These are phyloP conservation scores for Cephus cinctus DNA, from an alignment of 1,140 invertebrate genomes.

Conservation along the genomic window DNA sequence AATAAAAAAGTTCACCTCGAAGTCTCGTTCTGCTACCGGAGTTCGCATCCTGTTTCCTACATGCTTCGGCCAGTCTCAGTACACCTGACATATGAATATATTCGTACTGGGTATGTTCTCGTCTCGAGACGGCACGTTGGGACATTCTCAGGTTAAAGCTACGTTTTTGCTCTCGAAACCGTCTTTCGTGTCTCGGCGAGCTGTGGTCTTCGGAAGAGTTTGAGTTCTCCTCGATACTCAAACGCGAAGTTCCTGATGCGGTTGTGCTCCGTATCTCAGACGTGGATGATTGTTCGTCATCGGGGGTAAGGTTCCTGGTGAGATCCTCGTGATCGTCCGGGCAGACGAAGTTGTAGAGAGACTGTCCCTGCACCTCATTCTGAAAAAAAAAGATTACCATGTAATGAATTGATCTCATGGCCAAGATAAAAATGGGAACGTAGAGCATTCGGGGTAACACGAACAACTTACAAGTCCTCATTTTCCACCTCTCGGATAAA, in stretches of 20 bases:
- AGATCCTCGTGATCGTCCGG: slow-evolving; percentile 75
- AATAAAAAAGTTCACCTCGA: slow-evolving; percentile 38
- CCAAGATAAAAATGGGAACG: too few species aligned
- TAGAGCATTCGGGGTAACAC: too few species aligned
- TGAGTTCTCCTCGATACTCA: slow-evolving; percentile 53
- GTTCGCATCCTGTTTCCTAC: slow-evolving; percentile 23
- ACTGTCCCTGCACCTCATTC: slow-evolving; percentile 84
- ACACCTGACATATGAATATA: slow-evolving; percentile 58
- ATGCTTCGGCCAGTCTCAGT: slow-evolving; percentile 45
- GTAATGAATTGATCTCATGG: too few species aligned
- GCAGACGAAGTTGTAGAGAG: slow-evolving; percentile 74
- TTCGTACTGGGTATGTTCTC: slow-evolving; percentile 60
- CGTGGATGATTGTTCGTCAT: slow-evolving; percentile 40
- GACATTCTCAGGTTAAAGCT: slow-evolving; percentile 62
- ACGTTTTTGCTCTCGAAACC: slow-evolving; percentile 46
- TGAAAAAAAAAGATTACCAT: slow-evolving; percentile 59
- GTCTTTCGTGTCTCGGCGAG: slow-evolving; percentile 37
- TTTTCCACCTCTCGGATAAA: too few species aligned
- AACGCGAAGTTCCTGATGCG: slow-evolving; percentile 33
- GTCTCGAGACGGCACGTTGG: slow-evolving; percentile 53
- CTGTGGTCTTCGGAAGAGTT: slow-evolving; percentile 42
- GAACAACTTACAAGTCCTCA: too few species aligned
- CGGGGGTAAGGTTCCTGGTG: slow-evolving; percentile 64
- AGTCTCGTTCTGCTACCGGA: slow-evolving; percentile 18
- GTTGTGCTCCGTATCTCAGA: too few species aligned